These are phyloP conservation scores for Lethenteron reissneri DNA, from an alignment of 2,113 vertebrate species.

Conservation along the genomic window DNA sequence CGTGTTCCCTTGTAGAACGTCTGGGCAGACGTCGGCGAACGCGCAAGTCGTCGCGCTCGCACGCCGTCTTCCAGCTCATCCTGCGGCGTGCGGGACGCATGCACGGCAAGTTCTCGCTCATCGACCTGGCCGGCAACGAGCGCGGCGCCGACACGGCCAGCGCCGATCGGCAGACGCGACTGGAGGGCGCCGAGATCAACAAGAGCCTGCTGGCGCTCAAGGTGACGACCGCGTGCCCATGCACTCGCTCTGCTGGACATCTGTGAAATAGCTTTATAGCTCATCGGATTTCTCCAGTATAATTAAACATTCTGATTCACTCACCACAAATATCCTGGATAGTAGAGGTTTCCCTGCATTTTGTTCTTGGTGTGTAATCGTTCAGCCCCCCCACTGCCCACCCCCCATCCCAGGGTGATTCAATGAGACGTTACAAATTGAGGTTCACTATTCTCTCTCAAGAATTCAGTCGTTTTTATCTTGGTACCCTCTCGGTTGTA, in stretches of 20 bases:
- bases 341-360: no score
- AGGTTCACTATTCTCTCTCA: no score
- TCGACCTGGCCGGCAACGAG: slow-evolving; percentile 91
- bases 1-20: slow-evolving; percentile 38
- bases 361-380: no score
- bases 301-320: neutral
- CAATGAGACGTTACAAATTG: no score
- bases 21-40: slow-evolving; percentile 83
- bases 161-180: slow-evolving; percentile 73
- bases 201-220: slow-evolving; percentile 95
- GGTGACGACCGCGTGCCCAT: slow-evolving; percentile 23
- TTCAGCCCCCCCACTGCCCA: no score
- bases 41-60: slow-evolving; percentile 89
- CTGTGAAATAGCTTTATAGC: neutral
- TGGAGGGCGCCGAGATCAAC: slow-evolving; percentile 96
- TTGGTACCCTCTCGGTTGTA: no score
- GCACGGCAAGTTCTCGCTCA: slow-evolving; percentile 94
- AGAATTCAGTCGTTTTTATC: no score
- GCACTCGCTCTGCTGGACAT: neutral
- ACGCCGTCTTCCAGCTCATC: slow-evolving; percentile 94
- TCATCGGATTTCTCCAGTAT: neutral
- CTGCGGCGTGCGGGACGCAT: slow-evolving; percentile 69
- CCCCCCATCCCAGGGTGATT: no score
- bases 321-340: no score
- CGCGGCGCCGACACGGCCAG: slow-evolving; percentile 87